These are phyloP conservation scores for Scaptomyza flava DNA, from an alignment of 2,888 invertebrate species.

Conservation along the genomic window DNA sequence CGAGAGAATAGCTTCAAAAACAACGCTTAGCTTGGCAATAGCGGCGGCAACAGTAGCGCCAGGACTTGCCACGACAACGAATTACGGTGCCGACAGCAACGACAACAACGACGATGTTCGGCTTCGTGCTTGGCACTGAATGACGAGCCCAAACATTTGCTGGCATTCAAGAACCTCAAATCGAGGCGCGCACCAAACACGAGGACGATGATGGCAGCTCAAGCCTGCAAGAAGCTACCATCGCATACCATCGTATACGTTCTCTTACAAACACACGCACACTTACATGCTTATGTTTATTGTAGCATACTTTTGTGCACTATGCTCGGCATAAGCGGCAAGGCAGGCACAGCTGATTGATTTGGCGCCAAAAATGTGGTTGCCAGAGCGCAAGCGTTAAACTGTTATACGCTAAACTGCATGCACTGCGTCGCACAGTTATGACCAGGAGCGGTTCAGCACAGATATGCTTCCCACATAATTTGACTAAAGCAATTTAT, in stretches of 20 bases:
- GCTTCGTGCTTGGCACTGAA: slow-evolving; percentile 66
- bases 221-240: slow-evolving; percentile 70
- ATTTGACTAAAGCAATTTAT: too few species aligned
- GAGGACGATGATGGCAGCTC: slow-evolving; percentile 74
- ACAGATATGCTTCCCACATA: neutral
- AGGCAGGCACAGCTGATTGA: slow-evolving; percentile 55
- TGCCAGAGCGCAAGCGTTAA: slow-evolving; percentile 49
- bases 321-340: slow-evolving; percentile 49
- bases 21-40: slow-evolving; percentile 36
- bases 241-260: slow-evolving; percentile 39
- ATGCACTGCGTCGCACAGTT: slow-evolving; percentile 39
- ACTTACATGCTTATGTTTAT: slow-evolving; percentile 22
- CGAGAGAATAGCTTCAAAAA: slow-evolving; percentile 41
- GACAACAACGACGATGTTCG: slow-evolving; percentile 57
- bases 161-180: slow-evolving; percentile 47
- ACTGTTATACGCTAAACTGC: slow-evolving; percentile 54
- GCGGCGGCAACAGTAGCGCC: slow-evolving; percentile 33
- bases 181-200: slow-evolving; percentile 51
- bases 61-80: slow-evolving; percentile 45
- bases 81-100: slow-evolving; percentile 43
- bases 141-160: slow-evolving; percentile 57
- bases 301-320: slow-evolving; percentile 60
- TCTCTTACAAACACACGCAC: slow-evolving; percentile 20
- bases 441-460: slow-evolving; percentile 46
- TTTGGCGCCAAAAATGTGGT: slow-evolving; percentile 72